phyloP scores from a whole-genome alignment of 2,888 invertebrate genomes.

The Andrena bicolor region DNA sequence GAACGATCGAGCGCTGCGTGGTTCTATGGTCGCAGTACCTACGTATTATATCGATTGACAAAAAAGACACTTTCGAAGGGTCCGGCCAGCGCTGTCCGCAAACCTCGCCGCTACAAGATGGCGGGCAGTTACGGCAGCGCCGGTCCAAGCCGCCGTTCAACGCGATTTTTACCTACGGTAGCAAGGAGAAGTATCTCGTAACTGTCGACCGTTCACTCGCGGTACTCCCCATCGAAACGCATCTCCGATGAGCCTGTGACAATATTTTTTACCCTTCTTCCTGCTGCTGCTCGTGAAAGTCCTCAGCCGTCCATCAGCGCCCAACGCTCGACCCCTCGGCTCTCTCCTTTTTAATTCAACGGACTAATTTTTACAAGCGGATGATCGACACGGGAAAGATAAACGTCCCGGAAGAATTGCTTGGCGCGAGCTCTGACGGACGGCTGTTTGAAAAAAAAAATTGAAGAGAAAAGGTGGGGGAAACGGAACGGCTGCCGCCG shows the following conservation, averaged over 20 bases:
- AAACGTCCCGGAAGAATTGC: not conserved
- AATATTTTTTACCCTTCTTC: conserved; percentile 70
- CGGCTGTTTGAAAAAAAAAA: conserved; percentile 10
- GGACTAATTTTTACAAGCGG: not conserved
- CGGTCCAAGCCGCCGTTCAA: conserved; percentile 17
- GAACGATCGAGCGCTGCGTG: not conserved
- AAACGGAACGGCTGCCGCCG: conserved; percentile 38
- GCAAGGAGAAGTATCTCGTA: conserved; percentile 54
- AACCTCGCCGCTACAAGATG: too few species aligned
- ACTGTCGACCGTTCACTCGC: conserved; percentile 42
- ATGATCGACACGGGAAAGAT: not conserved
- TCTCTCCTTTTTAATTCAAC: not conserved
- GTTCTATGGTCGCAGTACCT: conserved; percentile 12
- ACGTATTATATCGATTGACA: not conserved
- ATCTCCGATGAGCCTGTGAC: conserved; percentile 55
- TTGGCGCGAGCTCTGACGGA: conserved; percentile 12
- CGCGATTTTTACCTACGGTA: conserved; percentile 59
- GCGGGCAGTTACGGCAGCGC: not conserved
- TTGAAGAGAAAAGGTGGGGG: conserved; percentile 10
- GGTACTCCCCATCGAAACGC: conserved; percentile 33
- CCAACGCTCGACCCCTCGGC: conserved; percentile 21
- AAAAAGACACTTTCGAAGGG: conserved; percentile 28
- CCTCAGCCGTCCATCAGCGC: conserved; percentile 34
- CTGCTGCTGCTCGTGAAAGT: conserved; percentile 66
- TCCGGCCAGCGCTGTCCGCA: not conserved